Conservation (phyloP, 2,888 invertebrate genomes). For the Andrena praecox region DNA sequence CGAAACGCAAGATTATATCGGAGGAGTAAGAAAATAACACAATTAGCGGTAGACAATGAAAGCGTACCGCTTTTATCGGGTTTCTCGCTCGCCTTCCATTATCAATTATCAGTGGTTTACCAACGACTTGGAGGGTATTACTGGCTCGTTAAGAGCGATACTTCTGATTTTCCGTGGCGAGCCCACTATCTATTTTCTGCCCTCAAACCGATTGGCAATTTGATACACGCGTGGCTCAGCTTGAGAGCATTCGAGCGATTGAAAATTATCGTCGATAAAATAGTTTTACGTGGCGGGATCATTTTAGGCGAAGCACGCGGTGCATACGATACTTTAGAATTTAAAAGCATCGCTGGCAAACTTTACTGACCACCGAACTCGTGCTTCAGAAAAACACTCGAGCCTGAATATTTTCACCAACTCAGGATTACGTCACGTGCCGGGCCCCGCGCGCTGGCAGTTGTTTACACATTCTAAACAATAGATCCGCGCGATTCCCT, state of each 20-base stretch:
- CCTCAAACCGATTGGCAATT: not conserved
- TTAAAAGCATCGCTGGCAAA: too few relatives aligned
- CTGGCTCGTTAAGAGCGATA: constrained; percentile 1
- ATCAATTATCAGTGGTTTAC: constrained; percentile 29
- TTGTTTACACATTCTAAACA: not conserved
- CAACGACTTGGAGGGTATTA: not conserved
- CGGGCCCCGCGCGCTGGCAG: too few relatives aligned
- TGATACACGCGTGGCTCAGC: not conserved
- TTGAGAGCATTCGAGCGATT: not conserved
- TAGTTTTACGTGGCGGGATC: too few relatives aligned
- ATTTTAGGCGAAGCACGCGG: too few relatives aligned
- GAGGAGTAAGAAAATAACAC: constrained; percentile 5
- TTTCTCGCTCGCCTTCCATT: constrained; percentile 18
- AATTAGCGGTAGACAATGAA: constrained; percentile 25
- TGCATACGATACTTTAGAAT: too few relatives aligned
- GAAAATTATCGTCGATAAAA: not conserved
- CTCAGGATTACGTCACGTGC: too few relatives aligned
- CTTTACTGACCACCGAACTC: too few relatives aligned
- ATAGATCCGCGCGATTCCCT: not conserved
- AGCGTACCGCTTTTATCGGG: not conserved
- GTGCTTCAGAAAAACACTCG: too few relatives aligned
- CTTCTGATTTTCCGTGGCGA: not conserved
- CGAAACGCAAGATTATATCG: not conserved
- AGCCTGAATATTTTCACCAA: too few relatives aligned
- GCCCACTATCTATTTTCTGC: not conserved